phyloP scores from a whole-genome alignment of 2,113 vertebrate species.

The Cephalopholis sonnerati region DNA sequence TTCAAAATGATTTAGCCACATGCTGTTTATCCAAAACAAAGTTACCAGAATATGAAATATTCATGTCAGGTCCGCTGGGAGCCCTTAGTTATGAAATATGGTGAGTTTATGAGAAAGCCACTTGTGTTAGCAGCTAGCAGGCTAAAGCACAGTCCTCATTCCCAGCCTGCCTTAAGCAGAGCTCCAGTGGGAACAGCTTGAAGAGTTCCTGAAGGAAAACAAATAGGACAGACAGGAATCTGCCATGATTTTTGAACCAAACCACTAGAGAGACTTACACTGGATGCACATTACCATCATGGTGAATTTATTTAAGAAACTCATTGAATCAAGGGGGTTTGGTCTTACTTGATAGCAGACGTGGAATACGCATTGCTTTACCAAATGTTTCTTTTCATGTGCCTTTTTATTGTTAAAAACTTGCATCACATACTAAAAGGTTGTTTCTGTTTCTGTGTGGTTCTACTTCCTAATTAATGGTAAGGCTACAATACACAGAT shows the following conservation, averaged over 20 bases:
- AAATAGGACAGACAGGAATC: slow-evolving; percentile 8
- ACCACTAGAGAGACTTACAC: slow-evolving; percentile 56
- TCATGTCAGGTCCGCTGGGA: neutral
- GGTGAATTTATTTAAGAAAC: slow-evolving; percentile 41
- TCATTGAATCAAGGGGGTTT: slow-evolving; percentile 20
- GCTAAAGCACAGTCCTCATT: slow-evolving; percentile 37
- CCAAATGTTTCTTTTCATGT: slow-evolving; percentile 35
- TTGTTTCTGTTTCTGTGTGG: neutral
- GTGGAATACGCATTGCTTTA: neutral
- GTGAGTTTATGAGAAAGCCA: neutral
- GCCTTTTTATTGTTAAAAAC: slow-evolving; percentile 44
- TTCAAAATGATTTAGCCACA: neutral
- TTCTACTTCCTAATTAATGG: neutral
- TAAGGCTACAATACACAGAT: neutral
- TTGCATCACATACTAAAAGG: neutral
- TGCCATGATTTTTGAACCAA: slow-evolving; percentile 22
- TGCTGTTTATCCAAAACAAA: neutral
- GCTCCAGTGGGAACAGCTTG: slow-evolving; percentile 27
- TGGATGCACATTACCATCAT: slow-evolving; percentile 49
- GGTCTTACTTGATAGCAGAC: slow-evolving; percentile 19
- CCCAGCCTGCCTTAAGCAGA: slow-evolving; percentile 18
- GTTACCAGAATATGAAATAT: neutral
- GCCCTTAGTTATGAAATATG: neutral
- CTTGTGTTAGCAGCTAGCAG: slow-evolving; percentile 32
- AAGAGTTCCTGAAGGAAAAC: neutral